Base-by-base conservation (phyloP, 1,140 invertebrate genomes). In the Venturia canescens region DNA sequence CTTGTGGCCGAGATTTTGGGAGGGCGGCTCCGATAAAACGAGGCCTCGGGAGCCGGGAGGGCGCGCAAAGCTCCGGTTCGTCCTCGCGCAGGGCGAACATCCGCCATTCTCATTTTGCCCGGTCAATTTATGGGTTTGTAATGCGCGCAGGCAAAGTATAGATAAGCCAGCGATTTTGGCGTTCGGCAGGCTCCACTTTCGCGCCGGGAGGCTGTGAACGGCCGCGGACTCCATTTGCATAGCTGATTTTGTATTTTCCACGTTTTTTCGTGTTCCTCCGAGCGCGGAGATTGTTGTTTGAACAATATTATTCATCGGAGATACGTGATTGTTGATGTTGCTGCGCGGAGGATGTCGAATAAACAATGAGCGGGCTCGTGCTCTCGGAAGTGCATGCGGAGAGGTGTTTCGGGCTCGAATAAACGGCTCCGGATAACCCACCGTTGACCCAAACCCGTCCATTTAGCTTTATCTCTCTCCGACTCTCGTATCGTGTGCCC, bases 341-440 rank as follows among this genome's bases (percentile, higher is more conserved):
- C 38, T 44, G 38, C 38, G 13, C 13, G 7, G 5, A 13, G 38
- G 11, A 11, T 13, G 38, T 44, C 7, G 38, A 44, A 44, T 44
- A 44, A 44, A n/a, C n/a, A n/a, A 44, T 44, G 2, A 44, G 7
- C 38, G 38, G 38, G n/a, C n/a, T 44, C 7, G 13, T 11, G 38
- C 7, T 44, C 11, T 1, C 5, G 13, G 38, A 34, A 34, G 11
- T 11, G 13, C 13, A 44, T 44, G 13, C 13, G 13, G 38, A 44
- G 2, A 5, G 7, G 38, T 44, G 7, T 44, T 44, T 44, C 5
- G 11, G 38, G 38, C n/a, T 44, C 38, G 13, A 44, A 44, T 53
- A 53, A 53, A 53, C n/a, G 50, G 50, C 50, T 3, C 50, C 50
- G 88, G 88, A 91, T 91, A 91, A 91, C 88, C 89, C 84, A 72